Evolutionary conservation across 1,140 invertebrate genomes (phyloP), one percentile per base, ranked within the genome.

Genomic region (Lordiphosa stackelbergi): DNA sequence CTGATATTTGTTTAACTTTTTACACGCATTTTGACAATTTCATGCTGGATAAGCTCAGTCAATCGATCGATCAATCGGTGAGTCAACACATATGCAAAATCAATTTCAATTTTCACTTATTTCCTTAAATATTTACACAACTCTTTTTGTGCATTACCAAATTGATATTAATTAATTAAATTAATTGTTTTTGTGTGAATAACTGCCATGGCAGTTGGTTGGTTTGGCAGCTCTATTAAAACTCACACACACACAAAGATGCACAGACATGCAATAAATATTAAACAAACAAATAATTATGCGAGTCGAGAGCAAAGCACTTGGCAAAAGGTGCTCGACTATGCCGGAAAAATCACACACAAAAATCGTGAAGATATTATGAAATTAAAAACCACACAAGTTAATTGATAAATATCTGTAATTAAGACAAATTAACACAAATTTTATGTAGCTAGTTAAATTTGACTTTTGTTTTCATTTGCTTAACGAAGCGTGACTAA

Each of bases 121-220:
- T 8, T 31, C 28, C 28, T 31, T 31, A 31, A 31, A n/a, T 71
- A 62, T 81, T 74, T 75, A 59, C 61, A 54, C 55, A 45, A 45
- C 49, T 46, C 61, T 54, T 61, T 72, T 46, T 57, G 48, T 53
- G 13, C 47, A 34, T 61, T 69, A 40, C 42, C 37, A 40, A 81
- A 75, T 75, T 71, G 71, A 75, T 83, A 83, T 81, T 81, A 83
- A 81, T 81, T 81, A 72, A 75, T 53, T 60, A 47, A 81, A 83
- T 75, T 49, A 53, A 49, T 38, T 53, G 63, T 40, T 38, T 53
- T 66, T 46, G 61, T 61, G 57, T 61, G 62, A 62, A 74, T 53
- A 65, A 46, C 31, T 41, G 35, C 24, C 53, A 16, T 10, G 35
- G 53, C 45, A 55, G 16, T 46, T 53, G 38, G 28, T 31, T 31